Base-by-base conservation (phyloP, 2,888 invertebrate genomes). In the Lapara coniferarum region DNA sequence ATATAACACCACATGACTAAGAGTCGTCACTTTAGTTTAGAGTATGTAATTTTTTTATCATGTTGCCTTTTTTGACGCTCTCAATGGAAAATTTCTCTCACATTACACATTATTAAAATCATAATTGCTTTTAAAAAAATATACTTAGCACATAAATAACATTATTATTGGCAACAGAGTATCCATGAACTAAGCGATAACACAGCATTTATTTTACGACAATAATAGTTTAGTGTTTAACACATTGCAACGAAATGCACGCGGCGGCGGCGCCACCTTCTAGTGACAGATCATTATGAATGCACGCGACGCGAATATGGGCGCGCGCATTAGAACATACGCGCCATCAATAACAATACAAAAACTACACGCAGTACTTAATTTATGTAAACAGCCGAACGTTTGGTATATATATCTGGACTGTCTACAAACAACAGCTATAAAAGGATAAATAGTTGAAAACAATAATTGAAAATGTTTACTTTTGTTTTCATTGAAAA, bases 141-240 rank as follows among this genome's bases (percentile, higher is more conserved):
- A 14, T 52, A n/a, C n/a, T n/a, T n/a, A 13, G 8, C 37, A 37
- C 37, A 37, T 37, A 37, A 25, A 5, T 37, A 7, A 37, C 37
- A 7, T 37, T 37, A 37, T 37, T 37, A 37, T 37, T 5, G 5
- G 37, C 8, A 37, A 37, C 37, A 37, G 5, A 37, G 37, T 37
- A 75, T 74, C 79, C 79, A 76, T 82, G 81, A 81, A 84, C 80
- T 81, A 78, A 76, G 70, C 74, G 77, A 81, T 81, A 79, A 78
- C 77, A 81, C 73, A 75, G 70, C 75, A 73, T 75, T 71, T 72
- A 77, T 78, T 75, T 71, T 72, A 77, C 78, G 82, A 84, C 82
- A 82, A 83, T 86, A 87, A 87, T 88, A 87, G 84, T 80, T 72
- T 73, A 79, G 82, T 84, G 83, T 79, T 82, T 80, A 85, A 80